Evolutionary conservation across 2,888 invertebrate genomes (phyloP).

Genomic region (Chirona hameri): DNA sequence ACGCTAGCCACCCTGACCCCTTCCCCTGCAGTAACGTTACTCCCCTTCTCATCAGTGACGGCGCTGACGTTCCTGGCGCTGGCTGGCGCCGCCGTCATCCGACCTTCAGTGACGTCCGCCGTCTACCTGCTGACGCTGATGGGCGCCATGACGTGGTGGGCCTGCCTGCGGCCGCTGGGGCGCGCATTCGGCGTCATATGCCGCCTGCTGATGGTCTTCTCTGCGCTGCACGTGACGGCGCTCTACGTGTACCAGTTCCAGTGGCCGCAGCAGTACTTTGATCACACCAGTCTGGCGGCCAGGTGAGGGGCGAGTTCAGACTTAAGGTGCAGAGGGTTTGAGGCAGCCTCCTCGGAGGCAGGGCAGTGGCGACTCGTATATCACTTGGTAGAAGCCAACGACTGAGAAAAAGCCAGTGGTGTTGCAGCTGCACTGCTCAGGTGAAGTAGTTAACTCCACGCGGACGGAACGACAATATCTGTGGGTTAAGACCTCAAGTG

Average conservation of each 20-base stretch:
- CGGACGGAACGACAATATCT: no score
- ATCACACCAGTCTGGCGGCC: conserved; percentile 65
- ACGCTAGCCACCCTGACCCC: background rate
- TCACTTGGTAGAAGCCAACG: no score
- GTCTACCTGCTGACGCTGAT: conserved; percentile 85
- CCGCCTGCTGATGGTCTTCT: conserved; percentile 53
- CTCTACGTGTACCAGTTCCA: conserved; percentile 80
- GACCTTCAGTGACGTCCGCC: conserved; percentile 77
- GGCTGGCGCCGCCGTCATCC: conserved; percentile 69
- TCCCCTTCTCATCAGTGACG: background rate
- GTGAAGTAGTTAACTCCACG: no score
- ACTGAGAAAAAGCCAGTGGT: no score
- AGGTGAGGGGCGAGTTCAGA: conserved; percentile 55
- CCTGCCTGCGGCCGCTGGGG: conserved; percentile 62
- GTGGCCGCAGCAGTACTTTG: conserved; percentile 68
- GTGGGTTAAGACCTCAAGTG: no score
- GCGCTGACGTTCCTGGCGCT: conserved; percentile 46
- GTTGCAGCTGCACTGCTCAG: no score
- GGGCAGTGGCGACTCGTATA: no score
- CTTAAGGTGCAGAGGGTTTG: no score
- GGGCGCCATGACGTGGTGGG: conserved; percentile 79
- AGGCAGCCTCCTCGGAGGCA: no score
- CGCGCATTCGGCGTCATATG: conserved; percentile 49
- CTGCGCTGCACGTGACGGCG: conserved; percentile 67
- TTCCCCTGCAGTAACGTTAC: background rate